Conservation (phyloP, 2,888 invertebrate species). For the Loripinus fragilis region DNA sequence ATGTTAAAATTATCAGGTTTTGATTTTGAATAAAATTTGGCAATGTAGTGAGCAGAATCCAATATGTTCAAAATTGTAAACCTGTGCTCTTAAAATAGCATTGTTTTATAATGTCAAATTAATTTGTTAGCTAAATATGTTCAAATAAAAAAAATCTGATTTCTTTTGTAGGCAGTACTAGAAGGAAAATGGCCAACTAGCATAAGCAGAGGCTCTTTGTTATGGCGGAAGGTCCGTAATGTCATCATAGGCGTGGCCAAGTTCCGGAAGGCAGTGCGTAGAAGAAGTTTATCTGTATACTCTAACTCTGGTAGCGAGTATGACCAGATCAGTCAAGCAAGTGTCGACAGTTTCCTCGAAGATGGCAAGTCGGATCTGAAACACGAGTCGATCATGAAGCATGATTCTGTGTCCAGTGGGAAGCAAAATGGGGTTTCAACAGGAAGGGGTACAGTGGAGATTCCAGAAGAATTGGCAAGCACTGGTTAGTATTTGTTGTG, state of each 20-base stretch:
- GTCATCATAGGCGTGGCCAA: conserved; percentile 95
- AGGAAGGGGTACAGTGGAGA: conserved; percentile 23
- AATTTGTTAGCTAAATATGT: too few species aligned
- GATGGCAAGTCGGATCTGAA: conserved; percentile 61
- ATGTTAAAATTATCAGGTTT: too few species aligned
- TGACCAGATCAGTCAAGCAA: conserved; percentile 79
- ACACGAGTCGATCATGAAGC: conserved; percentile 52
- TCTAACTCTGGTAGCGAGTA: conserved; percentile 82
- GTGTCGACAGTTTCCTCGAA: conserved; percentile 80
- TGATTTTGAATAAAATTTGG: too few species aligned
- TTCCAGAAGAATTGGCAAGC: conserved; percentile 54
- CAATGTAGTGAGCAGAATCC: too few species aligned
- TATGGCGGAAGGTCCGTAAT: conserved; percentile 97
- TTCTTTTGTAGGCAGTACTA: conserved; percentile 87
- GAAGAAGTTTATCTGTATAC: conserved; percentile 78
- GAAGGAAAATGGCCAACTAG: conserved; percentile 98
- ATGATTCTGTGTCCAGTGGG: conserved; percentile 13
- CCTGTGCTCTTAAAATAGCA: too few species aligned
- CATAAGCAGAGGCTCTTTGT: conserved; percentile 89
- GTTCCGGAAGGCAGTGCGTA: conserved; percentile 89
- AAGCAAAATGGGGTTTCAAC: neutral
- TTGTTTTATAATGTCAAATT: too few species aligned
- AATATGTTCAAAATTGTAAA: too few species aligned
- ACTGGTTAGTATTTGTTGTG: conserved; percentile 65
- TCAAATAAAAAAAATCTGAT: too few species aligned